These are phyloP conservation scores for Gallinago undulata DNA, from an alignment of 2,113 vertebrate species.

Conservation along the genomic window DNA sequence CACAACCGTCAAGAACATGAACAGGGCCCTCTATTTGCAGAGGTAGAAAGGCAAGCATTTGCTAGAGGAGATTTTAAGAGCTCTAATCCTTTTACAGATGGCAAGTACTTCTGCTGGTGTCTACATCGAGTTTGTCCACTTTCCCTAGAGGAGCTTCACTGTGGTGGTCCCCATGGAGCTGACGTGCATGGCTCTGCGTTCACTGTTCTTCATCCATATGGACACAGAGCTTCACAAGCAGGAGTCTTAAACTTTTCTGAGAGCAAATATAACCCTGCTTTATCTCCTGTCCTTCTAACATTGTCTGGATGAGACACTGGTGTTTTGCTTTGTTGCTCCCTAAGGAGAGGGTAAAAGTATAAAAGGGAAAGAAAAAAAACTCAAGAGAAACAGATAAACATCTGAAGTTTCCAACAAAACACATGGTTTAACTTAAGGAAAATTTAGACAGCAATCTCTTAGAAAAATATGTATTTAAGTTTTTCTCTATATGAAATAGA, in stretches of 20 bases:
- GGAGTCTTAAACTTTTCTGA: background rate
- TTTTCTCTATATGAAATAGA: slow-evolving; percentile 10
- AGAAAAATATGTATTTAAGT: slow-evolving; percentile 56
- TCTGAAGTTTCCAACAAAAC: slow-evolving; percentile 54
- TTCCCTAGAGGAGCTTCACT: background rate
- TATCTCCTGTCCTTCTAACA: slow-evolving; percentile 43
- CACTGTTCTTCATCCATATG: background rate
- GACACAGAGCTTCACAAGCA: background rate
- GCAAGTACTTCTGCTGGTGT: background rate
- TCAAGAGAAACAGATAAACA: slow-evolving; percentile 62
- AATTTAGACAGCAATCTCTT: slow-evolving; percentile 46
- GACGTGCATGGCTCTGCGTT: background rate
- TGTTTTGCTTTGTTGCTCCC: slow-evolving; percentile 35
- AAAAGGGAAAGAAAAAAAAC: slow-evolving; percentile 37
- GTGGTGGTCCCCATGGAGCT: rapidly evolving
- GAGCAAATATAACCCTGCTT: slow-evolving; percentile 16
- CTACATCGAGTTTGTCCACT: background rate
- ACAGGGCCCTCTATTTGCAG: background rate
- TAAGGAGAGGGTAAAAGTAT: slow-evolving; percentile 56
- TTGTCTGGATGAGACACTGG: slow-evolving; percentile 3
- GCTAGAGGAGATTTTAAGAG: background rate
- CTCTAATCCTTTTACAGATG: background rate
- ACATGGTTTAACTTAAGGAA: slow-evolving; percentile 70
- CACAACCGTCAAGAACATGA: background rate
- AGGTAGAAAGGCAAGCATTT: background rate